phyloP scores from a whole-genome alignment of 2,113 vertebrate species.

The Xiphophorus couchianus region DNA sequence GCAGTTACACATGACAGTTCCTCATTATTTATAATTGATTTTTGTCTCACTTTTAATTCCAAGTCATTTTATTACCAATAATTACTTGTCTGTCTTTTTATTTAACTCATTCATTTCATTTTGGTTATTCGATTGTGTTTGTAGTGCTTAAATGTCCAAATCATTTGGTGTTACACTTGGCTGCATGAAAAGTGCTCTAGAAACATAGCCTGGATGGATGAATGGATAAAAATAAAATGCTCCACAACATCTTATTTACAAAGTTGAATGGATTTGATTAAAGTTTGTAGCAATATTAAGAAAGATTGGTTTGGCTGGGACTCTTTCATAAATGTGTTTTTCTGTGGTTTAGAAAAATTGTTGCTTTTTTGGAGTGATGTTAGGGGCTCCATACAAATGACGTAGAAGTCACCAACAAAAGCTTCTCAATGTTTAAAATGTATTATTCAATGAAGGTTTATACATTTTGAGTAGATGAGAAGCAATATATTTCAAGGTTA shows the following conservation, averaged over 20 bases:
- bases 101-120: too few species aligned
- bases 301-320: background rate
- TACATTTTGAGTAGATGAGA: background rate
- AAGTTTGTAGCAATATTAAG: background rate
- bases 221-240: too few species aligned
- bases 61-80: too few species aligned
- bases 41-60: background rate
- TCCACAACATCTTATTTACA: background rate
- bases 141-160: too few species aligned
- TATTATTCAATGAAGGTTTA: background rate
- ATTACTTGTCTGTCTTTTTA: too few species aligned
- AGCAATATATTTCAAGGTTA: slow-evolving; percentile 6
- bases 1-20: background rate
- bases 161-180: too few species aligned
- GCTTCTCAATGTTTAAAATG: background rate
- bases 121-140: too few species aligned
- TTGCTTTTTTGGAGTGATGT: background rate
- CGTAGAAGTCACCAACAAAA: background rate
- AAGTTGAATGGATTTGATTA: slow-evolving; percentile 1
- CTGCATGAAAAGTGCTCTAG: too few species aligned
- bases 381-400: background rate
- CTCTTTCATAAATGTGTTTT: background rate
- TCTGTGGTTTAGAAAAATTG: background rate
- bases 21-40: background rate
- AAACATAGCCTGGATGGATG: too few species aligned